Percentiles rank a stretch among this genome's conserved stretches.
phyloP scores from a whole-genome alignment of 2,797 vertebrate species.

The Melanotaenia boesemani region DNA sequence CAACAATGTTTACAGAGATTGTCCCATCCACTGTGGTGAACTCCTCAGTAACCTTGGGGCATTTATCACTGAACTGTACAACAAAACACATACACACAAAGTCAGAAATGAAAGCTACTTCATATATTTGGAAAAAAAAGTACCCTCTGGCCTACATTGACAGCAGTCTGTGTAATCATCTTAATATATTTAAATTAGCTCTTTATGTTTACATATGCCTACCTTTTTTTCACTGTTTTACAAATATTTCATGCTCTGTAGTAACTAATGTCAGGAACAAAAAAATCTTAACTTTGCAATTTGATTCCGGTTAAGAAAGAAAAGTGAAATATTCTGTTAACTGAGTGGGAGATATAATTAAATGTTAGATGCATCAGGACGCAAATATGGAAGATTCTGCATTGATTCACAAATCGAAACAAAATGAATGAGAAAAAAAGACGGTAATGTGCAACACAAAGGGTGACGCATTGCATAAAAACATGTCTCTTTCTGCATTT shows the following conservation, averaged over 20 bases:
- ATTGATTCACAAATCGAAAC: too few relatives aligned
- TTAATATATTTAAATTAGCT: conserved; percentile 55
- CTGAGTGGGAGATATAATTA: neutral
- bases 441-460: too few relatives aligned
- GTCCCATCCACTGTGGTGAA: conserved; percentile 34
- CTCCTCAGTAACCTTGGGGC: conserved; percentile 52
- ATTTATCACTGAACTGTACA: conserved; percentile 42
- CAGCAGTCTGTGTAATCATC: conserved; percentile 31
- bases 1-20: conserved; percentile 52
- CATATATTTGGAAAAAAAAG: conserved; percentile 48
- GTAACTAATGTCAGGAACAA: neutral
- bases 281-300: neutral
- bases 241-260: neutral
- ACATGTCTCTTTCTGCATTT: too few relatives aligned
- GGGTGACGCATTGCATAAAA: too few relatives aligned
- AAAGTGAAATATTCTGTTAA: neutral
- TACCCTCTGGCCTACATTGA: conserved; percentile 46
- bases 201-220: conserved; percentile 16
- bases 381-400: too few relatives aligned
- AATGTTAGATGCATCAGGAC: too few relatives aligned
- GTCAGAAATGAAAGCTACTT: conserved; percentile 35
- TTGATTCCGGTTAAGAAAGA: neutral
- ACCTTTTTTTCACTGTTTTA: neutral
- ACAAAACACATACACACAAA: conserved; percentile 48
- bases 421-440: too few relatives aligned